Evolutionary conservation across 2,888 invertebrate species (phyloP), one percentile per base, ranked within the genome.

Genomic region (Cheilosia grossa): DNA sequence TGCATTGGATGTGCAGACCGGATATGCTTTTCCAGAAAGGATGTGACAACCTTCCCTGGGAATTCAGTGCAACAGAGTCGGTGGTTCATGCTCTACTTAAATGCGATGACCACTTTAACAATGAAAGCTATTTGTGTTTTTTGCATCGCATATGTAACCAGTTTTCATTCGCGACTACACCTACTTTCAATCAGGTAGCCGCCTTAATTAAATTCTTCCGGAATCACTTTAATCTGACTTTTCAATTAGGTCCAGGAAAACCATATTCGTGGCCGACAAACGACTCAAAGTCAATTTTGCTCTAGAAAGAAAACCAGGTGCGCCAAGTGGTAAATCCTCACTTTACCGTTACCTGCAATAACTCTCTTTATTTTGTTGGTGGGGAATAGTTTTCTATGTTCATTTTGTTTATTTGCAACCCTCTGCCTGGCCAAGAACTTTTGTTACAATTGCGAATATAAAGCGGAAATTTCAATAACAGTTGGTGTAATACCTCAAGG

Each of bases 401-500:
- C n/a, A n/a, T 51, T 51, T 21, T 21, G 17, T 49, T 19, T 49
- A 13, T 49, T 49, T 17, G 24, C 15, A 47, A 17, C 47, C 49
- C 17, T 4, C 13, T 21, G 13, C 21, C 9, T 4, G 33, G 7
- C 49, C 27, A 42, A 61, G 33, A 67, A 73, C 40, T 56, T 82
- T 73, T 47, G 27, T 73, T 75, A 66, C 67, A 67, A 73, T 67
- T 73, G 51, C 53, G 47, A 73, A 64, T 54, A 67, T 51, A 80
- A 59, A 73, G 56, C 47, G 44, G 37, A 61, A 80, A 73, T 73
- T 74, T 80, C 74, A 74, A 80, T 80, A 74, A 67, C 54, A 67
- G 66, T 67, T 74, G 67, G 80, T 24, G 51, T 80, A 54, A 61
- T 80, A 74, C 73, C 80, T 74, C 58, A 74, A 75, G 73, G 80